Evolutionary conservation across 1,140 invertebrate species (phyloP).

Genomic region (Prorops nasuta): DNA sequence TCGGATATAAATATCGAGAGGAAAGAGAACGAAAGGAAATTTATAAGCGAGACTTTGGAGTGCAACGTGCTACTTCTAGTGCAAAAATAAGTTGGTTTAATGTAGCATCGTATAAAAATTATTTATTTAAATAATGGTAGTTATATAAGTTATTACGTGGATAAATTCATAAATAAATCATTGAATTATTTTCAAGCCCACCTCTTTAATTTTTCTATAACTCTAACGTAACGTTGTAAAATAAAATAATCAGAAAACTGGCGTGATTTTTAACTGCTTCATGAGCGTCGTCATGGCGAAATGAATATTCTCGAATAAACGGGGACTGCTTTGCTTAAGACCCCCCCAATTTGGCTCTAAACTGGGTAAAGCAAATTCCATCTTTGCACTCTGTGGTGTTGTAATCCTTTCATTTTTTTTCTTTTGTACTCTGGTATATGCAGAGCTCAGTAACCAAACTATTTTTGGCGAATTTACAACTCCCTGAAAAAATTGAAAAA

Average conservation of each 20-base stretch:
- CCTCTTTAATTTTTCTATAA: neutral
- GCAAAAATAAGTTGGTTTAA: too few relatives aligned
- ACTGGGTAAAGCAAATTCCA: slow-evolving; percentile 4
- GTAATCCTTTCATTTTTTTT: neutral
- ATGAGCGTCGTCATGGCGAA: slow-evolving; percentile 8
- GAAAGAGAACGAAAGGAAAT: too few relatives aligned
- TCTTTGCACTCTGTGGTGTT: neutral
- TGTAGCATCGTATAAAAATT: too few relatives aligned
- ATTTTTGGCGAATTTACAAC: neutral
- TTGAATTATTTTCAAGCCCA: neutral
- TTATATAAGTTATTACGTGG: too few relatives aligned
- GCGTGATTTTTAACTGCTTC: neutral
- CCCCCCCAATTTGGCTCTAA: slow-evolving; percentile 4
- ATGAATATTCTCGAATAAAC: slow-evolving; percentile 5
- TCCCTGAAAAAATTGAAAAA: neutral
- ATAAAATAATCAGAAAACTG: too few relatives aligned
- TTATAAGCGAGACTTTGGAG: too few relatives aligned
- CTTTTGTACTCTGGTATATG: neutral
- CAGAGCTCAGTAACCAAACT: neutral
- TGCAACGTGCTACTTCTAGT: too few relatives aligned
- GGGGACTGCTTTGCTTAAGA: neutral
- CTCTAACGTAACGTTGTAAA: too few relatives aligned
- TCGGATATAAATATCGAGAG: too few relatives aligned
- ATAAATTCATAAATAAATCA: too few relatives aligned
- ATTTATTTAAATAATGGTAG: too few relatives aligned